These are phyloP conservation scores for Eriosoma lanigerum DNA, from an alignment of 1,140 invertebrate genomes.

Conservation along the genomic window DNA sequence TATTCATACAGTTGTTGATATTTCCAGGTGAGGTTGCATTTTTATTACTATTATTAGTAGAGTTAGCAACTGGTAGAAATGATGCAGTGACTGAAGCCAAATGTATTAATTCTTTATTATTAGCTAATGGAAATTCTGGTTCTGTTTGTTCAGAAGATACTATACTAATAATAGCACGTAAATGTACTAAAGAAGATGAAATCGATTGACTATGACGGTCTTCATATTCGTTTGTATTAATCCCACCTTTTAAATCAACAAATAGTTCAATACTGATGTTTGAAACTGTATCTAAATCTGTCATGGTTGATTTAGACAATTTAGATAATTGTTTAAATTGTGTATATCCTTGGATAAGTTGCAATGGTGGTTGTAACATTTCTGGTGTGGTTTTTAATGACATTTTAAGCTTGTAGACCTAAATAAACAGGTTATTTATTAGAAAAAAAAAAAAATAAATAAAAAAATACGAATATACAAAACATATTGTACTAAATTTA, in stretches of 20 bases:
- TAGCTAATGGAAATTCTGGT: not conserved
- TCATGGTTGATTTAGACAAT: not conserved
- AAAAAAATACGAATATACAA: not conserved
- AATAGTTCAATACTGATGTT: not conserved
- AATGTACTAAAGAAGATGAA: not conserved
- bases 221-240: not conserved
- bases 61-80: not conserved
- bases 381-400: not conserved
- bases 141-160: not conserved
- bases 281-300: not conserved
- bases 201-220: not conserved
- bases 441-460: not conserved
- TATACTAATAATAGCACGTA: constrained; percentile 1
- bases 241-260: not conserved
- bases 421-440: not conserved
- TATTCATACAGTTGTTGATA: not conserved
- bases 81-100: not conserved
- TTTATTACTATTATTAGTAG: not conserved
- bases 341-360: not conserved
- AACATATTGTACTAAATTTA: not conserved
- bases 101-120: not conserved
- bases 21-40: not conserved
- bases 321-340: constrained; percentile 21
- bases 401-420: constrained; percentile 32
- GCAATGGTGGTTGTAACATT: not conserved